Base-by-base conservation (phyloP, 1,140 invertebrate genomes). In the Pygmarrhopalites habei region DNA sequence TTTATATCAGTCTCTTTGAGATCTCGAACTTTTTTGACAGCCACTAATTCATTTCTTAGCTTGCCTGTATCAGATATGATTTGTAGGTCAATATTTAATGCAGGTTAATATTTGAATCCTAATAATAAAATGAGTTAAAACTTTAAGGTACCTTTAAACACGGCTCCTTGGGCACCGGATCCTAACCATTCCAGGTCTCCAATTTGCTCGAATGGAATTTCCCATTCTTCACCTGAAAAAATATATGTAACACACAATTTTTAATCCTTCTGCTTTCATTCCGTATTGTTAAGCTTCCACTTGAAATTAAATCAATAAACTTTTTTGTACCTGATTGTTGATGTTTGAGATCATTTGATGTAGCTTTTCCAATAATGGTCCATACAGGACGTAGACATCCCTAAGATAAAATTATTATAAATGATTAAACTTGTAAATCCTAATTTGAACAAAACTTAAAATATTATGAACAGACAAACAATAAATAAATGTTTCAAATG, bases 11-110 rank as follows among this genome's bases (percentile, higher is more conserved):
- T 95, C 76, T 98, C 95, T 73, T 88, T 88, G 68, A 90, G 84
- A 72, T 97, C 91, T 60, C 86, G 80, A 7, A 98, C 90, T 78
- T 98, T 97, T 77, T 99, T 99, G 2, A 98, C 92, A 21, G 95
- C 95, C 2, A 99, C 92, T 72, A 84, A 83, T 76, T 89, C 85
- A 64, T 86, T 87, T 65, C 85, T 84, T 4, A 94, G 78, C 72
- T 84, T 87, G n/a, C n/a, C n/a, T n/a, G n/a, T n/a, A n/a, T n/a
- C n/a, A n/a, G n/a, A n/a, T n/a, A n/a, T n/a, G n/a, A n/a, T n/a
- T n/a, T n/a, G n/a, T n/a, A n/a, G n/a, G n/a, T n/a, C n/a, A n/a
- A n/a, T n/a, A n/a, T n/a, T n/a, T n/a, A n/a, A n/a, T n/a, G n/a
- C n/a, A n/a, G n/a, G n/a, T n/a, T n/a, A n/a, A n/a, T n/a, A n/a